Conservation (phyloP, 1,140 invertebrate genomes). For the Lucilia cuprina region DNA sequence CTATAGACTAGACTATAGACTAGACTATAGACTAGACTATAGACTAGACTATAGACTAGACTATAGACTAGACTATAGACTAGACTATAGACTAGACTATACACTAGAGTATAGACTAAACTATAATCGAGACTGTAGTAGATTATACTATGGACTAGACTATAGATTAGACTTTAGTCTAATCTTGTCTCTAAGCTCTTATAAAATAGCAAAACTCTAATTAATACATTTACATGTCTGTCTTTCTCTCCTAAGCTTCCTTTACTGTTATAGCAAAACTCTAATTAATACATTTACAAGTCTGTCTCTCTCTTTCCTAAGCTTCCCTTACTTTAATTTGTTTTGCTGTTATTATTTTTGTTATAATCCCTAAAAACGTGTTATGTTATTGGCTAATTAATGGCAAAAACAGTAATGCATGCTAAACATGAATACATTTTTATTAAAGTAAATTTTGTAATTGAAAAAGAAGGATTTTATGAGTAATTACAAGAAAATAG, state of each 20-base stretch:
- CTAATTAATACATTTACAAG: neutral
- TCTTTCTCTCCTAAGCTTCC: neutral
- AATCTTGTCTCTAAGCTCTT: too few species aligned
- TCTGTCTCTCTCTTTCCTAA: neutral
- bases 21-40: too few species aligned
- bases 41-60: too few species aligned
- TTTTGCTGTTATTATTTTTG: neutral
- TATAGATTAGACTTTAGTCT: too few species aligned
- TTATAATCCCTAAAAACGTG: slow-evolving; percentile 5
- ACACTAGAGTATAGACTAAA: too few species aligned
- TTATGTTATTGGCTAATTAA: slow-evolving; percentile 8
- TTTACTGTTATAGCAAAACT: too few species aligned
- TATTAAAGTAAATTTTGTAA: neutral
- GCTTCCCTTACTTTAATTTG: neutral
- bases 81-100: too few species aligned
- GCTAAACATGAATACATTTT: neutral
- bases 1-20: too few species aligned
- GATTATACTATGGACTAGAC: too few species aligned
- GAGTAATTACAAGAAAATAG: neutral
- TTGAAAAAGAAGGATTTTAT: neutral
- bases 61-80: too few species aligned
- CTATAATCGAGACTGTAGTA: too few species aligned
- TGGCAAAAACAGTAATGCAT: neutral
- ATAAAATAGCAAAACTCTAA: too few species aligned
- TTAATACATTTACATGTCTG: neutral